Conservation (phyloP, 2,797 vertebrate species). For the Hypotaenidia philippensis region DNA sequence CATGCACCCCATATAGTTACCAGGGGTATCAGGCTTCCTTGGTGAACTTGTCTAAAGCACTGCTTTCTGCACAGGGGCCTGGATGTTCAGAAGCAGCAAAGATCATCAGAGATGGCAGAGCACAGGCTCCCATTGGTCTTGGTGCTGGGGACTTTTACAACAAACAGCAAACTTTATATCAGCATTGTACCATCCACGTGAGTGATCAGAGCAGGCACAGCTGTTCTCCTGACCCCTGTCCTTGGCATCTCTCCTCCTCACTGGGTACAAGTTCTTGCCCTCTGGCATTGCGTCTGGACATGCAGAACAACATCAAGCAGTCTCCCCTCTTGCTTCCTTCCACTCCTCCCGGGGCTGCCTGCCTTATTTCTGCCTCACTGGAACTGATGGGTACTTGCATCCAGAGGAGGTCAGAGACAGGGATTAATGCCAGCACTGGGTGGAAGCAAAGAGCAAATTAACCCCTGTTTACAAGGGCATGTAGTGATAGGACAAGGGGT, state of each 20-base stretch:
- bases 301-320: not conserved
- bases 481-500: no score
- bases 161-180: not conserved
- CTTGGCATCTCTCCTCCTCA: not conserved
- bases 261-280: conserved; percentile 6
- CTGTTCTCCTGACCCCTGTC: conserved; percentile 23
- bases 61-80: not conserved
- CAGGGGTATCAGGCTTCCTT: not conserved
- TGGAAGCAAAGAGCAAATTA: not conserved
- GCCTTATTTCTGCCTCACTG: not conserved
- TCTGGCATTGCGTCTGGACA: not conserved
- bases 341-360: not conserved
- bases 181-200: not conserved
- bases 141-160: conserved; percentile 1
- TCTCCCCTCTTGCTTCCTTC: not conserved
- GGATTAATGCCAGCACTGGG: not conserved
- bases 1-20: not conserved
- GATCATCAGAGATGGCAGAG: not conserved
- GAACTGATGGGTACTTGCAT: not conserved
- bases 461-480: no score
- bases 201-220: conserved; percentile 21
- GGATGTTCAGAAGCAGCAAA: not conserved
- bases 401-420: not conserved
- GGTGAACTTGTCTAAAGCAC: not conserved
- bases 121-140: not conserved